A percentile compares a stretch with the other conserved stretches of the same genome.
Evolutionary conservation across 2,113 vertebrate genomes (phyloP).

Genomic region (Psophia crepitans): DNA sequence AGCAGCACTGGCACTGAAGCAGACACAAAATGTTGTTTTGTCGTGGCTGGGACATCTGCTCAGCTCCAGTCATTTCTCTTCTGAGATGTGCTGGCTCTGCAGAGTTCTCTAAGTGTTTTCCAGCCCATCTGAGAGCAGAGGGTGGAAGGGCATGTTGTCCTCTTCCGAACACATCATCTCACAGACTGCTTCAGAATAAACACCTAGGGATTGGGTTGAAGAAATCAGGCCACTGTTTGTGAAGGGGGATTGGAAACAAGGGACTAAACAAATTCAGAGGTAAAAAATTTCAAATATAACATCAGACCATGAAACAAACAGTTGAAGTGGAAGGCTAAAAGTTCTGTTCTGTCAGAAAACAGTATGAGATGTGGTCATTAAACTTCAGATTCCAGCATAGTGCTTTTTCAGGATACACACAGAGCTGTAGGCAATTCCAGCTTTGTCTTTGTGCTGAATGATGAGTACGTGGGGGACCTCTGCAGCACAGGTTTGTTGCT

Average conservation of each 20-base stretch:
- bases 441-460: not conserved
- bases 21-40: not conserved
- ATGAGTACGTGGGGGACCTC: not conserved
- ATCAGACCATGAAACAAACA: not conserved
- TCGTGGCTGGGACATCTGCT: not conserved
- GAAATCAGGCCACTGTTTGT: not conserved
- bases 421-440: not conserved
- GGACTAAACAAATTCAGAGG: not conserved
- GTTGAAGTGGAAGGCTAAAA: not conserved
- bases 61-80: not conserved
- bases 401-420: not conserved
- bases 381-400: not conserved
- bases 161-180: not conserved
- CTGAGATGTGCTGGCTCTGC: slow-evolving; percentile 32
- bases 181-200: not conserved
- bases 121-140: not conserved
- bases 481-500: not conserved
- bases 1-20: not conserved
- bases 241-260: not conserved
- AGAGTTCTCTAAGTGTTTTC: not conserved
- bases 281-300: not conserved
- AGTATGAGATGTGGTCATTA: not conserved
- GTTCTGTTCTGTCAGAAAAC: not conserved
- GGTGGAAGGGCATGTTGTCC: slow-evolving; percentile 1
- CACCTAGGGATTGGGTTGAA: not conserved